phyloP scores from a whole-genome alignment of 2,113 vertebrate genomes.

The Tychaedon coryphoeus region DNA sequence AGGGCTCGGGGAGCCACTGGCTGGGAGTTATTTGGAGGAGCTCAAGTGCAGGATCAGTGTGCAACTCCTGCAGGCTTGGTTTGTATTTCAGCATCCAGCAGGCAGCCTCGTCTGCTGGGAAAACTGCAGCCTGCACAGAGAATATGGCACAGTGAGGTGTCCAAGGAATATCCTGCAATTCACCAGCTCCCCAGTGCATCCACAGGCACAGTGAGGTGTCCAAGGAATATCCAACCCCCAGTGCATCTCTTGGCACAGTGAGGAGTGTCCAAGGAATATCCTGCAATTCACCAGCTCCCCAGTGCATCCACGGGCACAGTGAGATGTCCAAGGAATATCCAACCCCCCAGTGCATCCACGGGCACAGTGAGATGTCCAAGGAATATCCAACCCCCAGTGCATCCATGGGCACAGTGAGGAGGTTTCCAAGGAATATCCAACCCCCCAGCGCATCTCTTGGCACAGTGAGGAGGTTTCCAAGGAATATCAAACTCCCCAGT shows the following conservation, averaged over 20 bases:
- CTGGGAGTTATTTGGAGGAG: background rate
- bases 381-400: no score
- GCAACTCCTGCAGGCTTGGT: background rate
- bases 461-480: no score
- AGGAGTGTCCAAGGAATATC: background rate
- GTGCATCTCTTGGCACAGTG: background rate
- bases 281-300: no score
- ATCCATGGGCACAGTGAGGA: no score
- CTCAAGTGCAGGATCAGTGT: background rate
- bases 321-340: no score
- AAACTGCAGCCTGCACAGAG: background rate
- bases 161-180: background rate
- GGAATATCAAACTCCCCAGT: no score
- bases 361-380: no score
- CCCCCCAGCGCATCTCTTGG: no score
- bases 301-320: background rate
- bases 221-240: background rate
- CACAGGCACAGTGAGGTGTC: background rate
- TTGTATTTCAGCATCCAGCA: background rate
- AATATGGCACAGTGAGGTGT: background rate
- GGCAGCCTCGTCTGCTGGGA: rapidly evolving
- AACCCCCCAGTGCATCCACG: no score
- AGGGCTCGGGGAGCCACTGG: background rate
- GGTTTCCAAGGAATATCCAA: background rate
- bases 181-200: background rate